Evolutionary conservation across 2,797 vertebrate species (phyloP), one percentile per base, ranked within the genome.

Genomic region (Acestrorhynchus altus): DNA sequence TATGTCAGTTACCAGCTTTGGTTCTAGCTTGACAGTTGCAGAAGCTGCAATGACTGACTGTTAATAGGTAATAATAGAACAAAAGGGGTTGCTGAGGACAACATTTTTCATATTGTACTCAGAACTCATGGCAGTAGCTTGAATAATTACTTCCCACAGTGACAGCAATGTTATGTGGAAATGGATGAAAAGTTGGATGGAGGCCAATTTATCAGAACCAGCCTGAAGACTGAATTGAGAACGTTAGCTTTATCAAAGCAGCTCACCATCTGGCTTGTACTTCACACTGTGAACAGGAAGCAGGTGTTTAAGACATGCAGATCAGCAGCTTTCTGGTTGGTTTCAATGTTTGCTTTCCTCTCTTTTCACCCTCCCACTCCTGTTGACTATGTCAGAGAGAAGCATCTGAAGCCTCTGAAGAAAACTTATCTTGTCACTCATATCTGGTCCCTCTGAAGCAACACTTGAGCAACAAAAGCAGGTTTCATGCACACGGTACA

Each of bases 231-330:
- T 44, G 16, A 6, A 24, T 22, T 42, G 1, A 42, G 56, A 20
- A 39, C 26, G 39, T 57, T 59, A 18, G 18, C 26, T 61, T 22
- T 70, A 22, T 39, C 0, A 47, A 64, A 46, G 49, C 40, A 47
- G 20, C 49, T 49, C 61, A 76, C 68, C 52, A 71, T 65, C 59
- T 71, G 66, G 42, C 35, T 39, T 35, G 16, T 20, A 66, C 60
- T 13, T 54, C 12, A 52, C 10, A 59, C 22, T 8, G 8, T 1
- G 8, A 8, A 22, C 46, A 47, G 46, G 46, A 15, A 15, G 16
- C 52, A 78, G 51, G 47, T 77, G 69, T 69, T 57, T 57, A 31
- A 63, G 46, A 51, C 8, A 65, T 64, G 52, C 66, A n/a, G n/a
- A n/a, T 49, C 16, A 1, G 28, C 57, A 16, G 9, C 11, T 49